Evolutionary conservation across 1,140 invertebrate genomes (phyloP).

Genomic region (Zaprionus taronus): DNA sequence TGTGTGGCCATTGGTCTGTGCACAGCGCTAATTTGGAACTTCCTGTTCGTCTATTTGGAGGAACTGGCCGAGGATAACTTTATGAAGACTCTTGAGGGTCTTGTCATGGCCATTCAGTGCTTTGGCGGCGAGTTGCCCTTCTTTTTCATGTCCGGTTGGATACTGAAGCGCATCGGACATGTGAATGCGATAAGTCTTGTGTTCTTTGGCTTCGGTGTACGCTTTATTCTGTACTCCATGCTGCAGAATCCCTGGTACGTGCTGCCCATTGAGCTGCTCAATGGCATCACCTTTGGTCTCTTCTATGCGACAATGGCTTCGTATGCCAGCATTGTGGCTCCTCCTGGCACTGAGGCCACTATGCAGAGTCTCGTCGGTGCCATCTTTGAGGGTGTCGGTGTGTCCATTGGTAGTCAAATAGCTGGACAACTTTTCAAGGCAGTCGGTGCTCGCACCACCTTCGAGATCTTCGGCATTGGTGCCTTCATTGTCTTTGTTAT

Average conservation of each 20-base stretch:
- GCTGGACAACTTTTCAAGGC: constrained; percentile 88
- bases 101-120: constrained; percentile 91
- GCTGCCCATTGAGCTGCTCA: constrained; percentile 93
- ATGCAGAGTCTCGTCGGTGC: constrained; percentile 94
- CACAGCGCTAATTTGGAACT: constrained; percentile 95
- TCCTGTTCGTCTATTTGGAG: constrained; percentile 93
- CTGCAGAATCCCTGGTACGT: constrained; percentile 92
- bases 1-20: constrained; percentile 93
- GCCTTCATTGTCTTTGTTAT: constrained; percentile 87
- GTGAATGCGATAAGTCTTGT: constrained; percentile 92
- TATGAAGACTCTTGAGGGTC: constrained; percentile 93
- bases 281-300: constrained; percentile 94
- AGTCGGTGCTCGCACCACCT: constrained; percentile 88
- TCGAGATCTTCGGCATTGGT: constrained; percentile 89
- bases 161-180: constrained; percentile 93
- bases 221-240: constrained; percentile 93
- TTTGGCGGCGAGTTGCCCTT: constrained; percentile 95
- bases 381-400: constrained; percentile 93
- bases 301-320: constrained; percentile 95
- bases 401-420: constrained; percentile 90
- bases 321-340: constrained; percentile 93
- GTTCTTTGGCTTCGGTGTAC: constrained; percentile 89
- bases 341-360: constrained; percentile 94
- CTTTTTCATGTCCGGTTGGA: constrained; percentile 92
- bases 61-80: constrained; percentile 86